Evolutionary conservation across 2,113 vertebrate species (phyloP).

Genomic region (Anarrhichthys ocellatus): DNA sequence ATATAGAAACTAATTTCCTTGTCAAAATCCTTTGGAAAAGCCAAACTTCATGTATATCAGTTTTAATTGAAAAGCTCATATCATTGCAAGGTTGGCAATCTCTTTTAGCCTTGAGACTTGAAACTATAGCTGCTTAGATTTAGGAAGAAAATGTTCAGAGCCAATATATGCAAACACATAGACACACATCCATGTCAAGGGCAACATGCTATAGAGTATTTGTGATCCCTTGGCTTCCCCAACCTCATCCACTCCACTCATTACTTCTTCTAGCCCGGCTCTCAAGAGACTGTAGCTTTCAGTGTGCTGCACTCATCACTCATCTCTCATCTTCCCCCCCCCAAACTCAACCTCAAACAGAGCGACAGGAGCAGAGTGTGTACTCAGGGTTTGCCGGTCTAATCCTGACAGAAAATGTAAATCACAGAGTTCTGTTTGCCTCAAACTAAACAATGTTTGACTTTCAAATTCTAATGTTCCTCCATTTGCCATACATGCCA

Average conservation of each 20-base stretch:
- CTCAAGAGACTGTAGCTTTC: conserved; percentile 40
- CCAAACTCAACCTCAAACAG: conserved; percentile 61
- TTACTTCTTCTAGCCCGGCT: conserved; percentile 48
- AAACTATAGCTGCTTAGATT: conserved; percentile 10
- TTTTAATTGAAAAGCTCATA: conserved; percentile 4
- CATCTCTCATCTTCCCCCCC: conserved; percentile 30
- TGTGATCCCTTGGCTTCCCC: conserved; percentile 44
- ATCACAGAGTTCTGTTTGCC: conserved; percentile 48
- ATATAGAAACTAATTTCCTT: neutral
- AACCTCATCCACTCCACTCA: conserved; percentile 59
- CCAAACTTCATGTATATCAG: neutral
- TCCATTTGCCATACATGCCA: conserved; percentile 64
- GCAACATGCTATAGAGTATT: conserved; percentile 34
- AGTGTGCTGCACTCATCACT: too few relatives aligned
- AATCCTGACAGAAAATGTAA: conserved; percentile 64
- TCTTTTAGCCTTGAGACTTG: conserved; percentile 13
- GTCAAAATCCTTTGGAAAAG: conserved; percentile 13
- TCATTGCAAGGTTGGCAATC: neutral
- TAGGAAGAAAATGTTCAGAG: neutral
- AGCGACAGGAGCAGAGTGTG: conserved; percentile 55
- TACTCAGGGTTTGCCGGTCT: conserved; percentile 57
- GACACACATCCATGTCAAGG: conserved; percentile 38
- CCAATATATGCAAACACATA: neutral
- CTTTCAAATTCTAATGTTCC: conserved; percentile 70
- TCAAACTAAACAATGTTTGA: conserved; percentile 69